Base-by-base conservation (phyloP, 2,888 invertebrate species). In the Nasonia oneida region DNA sequence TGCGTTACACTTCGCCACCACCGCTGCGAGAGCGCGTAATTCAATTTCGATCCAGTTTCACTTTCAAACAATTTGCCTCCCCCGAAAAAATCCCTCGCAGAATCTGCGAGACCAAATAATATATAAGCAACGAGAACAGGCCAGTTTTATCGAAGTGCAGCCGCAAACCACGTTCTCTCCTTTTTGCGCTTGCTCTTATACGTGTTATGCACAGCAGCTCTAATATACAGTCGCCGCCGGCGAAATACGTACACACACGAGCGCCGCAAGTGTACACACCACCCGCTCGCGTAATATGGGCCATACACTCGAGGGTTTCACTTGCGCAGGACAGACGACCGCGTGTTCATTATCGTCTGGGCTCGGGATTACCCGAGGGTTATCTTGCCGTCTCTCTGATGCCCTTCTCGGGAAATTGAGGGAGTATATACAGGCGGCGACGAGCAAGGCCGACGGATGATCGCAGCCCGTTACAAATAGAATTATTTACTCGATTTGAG, bases 281-380 rank as follows among this genome's bases (percentile, higher is more conserved):
- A 15, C 23, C 15, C 10, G 42, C 23, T 23, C 29, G 42, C 29
- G 18, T 33, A 74, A 81, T 81, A 64, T 61, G 81, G 42, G 15
- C 18, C 29, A 47, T 81, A 74, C 42, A 37, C 10, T 47, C 42
- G 10, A 39, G 29, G 15, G 29, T 29, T 67, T 29, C 67, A 33
- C 29, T 67, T 4, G 8, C 67, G 39, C 57, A 29, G 82, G 82
- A 71, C 77, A 83, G 83, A 39, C 83, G 57, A 75, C 37, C 33
- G 64, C 47, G 74, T 64, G 76, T 83, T 83, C 77, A 83, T 83
- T 83, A 83, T 77, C 76, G 83, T 77, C 57, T 70, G 37, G 12
- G 14, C 12, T 42, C 18, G 64, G 67, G 50, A 82, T 76, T 75
- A 76, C 71, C 81, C 82, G 67, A 67, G 76, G 76, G 76, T 76